Base-by-base conservation (phyloP, 1,140 invertebrate species). In the Whitmania pigra region DNA sequence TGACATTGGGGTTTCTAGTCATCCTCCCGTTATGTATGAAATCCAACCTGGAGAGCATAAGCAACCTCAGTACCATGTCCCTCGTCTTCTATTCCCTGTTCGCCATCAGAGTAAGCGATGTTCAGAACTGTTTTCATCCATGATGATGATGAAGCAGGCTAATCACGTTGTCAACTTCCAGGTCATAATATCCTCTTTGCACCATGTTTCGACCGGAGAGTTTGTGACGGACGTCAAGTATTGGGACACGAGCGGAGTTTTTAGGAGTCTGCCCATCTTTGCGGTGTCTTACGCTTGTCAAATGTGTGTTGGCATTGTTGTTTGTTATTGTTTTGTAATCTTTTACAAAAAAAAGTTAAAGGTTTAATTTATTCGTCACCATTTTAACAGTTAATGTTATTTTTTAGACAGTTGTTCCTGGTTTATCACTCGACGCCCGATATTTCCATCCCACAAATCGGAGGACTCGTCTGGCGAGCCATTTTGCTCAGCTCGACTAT, bases 211-310 rank as follows among this genome's bases (percentile, higher is more conserved):
- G 4, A 31, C 40, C 17, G 55, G 54, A 40, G 71, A 55, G 36
- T 73, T 43, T n/a, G 22, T 87, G 49, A 78, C 86, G 15, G 86
- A 88, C 75, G 88, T 95, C 0, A 84, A 89, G 76, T 88, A 89
- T 78, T 96, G 93, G 94, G 86, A 87, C 78, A 88, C 90, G 4
- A 84, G 87, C 4, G 92, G 92, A 1, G 83, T 94, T 68, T 83
- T 95, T 31, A 90, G 93, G 78, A 93, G 92, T 82, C 83, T 97
- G 74, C 94, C 94, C 0, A 96, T 97, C 75, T 93, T 96, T 82
- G 89, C 91, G 27, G 93, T 96, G 89, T 92, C 93, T 2, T 84
- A 95, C 60, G 94, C 91, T 73, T 96, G 93, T 84, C 93, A 97
- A 85, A 94, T 92, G 86, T 90, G 82, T 86, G 87, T 85, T 63